phyloP scores from a whole-genome alignment of 2,113 vertebrate species.

The Myocastor coypus region DNA sequence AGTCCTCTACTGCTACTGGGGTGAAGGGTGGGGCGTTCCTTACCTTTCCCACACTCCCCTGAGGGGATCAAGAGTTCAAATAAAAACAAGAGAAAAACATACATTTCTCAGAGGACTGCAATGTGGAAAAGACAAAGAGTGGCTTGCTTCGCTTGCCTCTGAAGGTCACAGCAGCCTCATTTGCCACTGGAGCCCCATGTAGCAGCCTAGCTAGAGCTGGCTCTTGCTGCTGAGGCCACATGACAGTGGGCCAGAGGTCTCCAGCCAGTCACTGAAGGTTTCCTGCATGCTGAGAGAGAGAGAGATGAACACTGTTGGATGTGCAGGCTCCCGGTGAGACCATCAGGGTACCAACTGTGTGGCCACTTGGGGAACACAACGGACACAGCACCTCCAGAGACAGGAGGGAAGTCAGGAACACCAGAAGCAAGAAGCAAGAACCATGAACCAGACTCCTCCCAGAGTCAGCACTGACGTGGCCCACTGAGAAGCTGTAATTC shows the following conservation, averaged over 20 bases:
- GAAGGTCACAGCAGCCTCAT: neutral
- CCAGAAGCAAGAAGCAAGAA: neutral
- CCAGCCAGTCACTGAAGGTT: neutral
- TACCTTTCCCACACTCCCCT: neutral
- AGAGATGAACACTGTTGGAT: neutral
- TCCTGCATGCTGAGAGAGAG: neutral
- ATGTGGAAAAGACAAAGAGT: neutral
- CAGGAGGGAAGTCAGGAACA: neutral
- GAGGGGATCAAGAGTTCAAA: neutral
- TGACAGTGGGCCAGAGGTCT: too few species aligned
- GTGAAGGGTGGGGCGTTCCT: neutral
- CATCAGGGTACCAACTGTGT: rapidly evolving
- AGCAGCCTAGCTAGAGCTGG: neutral
- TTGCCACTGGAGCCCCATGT: too few species aligned
- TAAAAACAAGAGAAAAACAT: neutral
- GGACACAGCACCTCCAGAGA: neutral
- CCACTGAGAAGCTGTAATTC: neutral
- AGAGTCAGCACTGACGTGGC: too few species aligned
- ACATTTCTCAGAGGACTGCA: neutral
- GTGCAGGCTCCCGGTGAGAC: neutral
- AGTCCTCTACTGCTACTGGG: too few species aligned
- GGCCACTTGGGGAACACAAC: neutral
- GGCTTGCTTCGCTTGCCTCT: neutral
- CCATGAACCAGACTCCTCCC: neutral
- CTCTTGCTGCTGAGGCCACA: neutral